Base-by-base conservation (phyloP, 2,797 vertebrate species). In the Enteromius anoplus region DNA sequence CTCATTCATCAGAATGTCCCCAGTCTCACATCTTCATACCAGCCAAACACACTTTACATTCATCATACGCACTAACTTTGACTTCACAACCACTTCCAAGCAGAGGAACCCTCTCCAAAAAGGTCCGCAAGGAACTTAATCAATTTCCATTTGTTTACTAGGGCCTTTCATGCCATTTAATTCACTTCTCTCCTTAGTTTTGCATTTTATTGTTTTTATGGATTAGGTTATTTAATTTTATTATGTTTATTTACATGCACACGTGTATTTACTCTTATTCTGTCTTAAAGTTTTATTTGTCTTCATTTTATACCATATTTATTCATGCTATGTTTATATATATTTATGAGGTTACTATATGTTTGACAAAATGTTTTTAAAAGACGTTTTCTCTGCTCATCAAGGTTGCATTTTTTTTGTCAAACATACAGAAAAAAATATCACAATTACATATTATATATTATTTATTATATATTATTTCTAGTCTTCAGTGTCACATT, bases 1-100 rank as follows among this genome's bases (percentile, higher is more conserved):
- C 49, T 78, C 80, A 90, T 91, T 86, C 80, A 91, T 91, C 89
- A 91, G 64, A 65, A 23, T 64, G 71, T 72, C 80, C 83, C 68
- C 71, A 86, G 75, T 23, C 76, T 77, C 60, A 85, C 75, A 69
- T 26, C 62, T 37, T 53, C 21, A 40, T 26, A 76, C 14, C 55
- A 21, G 83, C 64, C 70, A 45, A 45, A 73, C 40, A 80, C 14
- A 55, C 37, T 76, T 70, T 49, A 51, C 70, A 80, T 76, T 26
- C 45, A 42, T 83, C 81, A 14, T 62, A 70, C 42, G 85, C 65
- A 72, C 68, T 37, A 58, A 86, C 47, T 15, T 64, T 60, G 32
- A 55, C 75, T 19, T 62, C 12, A 62, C 82, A 66, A 7, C 78
- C 72, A 45, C 72, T 64, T 62, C 73, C 29, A 29, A 69, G 26